These are phyloP conservation scores for Oreocharis arfaki DNA, from an alignment of 2,113 vertebrate species.

Conservation along the genomic window DNA sequence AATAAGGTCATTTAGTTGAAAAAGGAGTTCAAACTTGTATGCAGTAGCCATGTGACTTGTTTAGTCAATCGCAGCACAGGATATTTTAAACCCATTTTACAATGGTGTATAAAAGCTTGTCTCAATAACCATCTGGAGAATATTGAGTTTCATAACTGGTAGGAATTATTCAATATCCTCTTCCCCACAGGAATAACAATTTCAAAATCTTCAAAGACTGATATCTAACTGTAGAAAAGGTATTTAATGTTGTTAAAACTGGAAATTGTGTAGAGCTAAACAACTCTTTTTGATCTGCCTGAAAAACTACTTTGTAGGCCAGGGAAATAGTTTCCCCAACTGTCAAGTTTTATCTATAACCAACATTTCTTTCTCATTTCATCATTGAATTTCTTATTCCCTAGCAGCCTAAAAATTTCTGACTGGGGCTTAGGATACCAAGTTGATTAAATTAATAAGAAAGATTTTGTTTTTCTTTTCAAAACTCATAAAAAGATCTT, in stretches of 20 bases:
- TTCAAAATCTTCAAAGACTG: constrained; percentile 60
- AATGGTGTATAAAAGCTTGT: constrained; percentile 53
- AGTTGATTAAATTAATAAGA: constrained; percentile 7
- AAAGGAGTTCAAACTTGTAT: constrained; percentile 36
- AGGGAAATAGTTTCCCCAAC: constrained; percentile 23
- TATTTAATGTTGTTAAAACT: constrained; percentile 57
- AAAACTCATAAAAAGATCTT: neutral
- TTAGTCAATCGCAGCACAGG: constrained; percentile 57
- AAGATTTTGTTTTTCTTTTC: constrained; percentile 29
- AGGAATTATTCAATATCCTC: constrained; percentile 69
- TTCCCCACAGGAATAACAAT: constrained; percentile 54
- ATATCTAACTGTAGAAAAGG: constrained; percentile 44
- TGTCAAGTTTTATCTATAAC: constrained; percentile 30
- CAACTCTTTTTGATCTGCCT: constrained; percentile 48
- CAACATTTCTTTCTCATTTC: constrained; percentile 22
- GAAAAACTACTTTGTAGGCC: constrained; percentile 31
- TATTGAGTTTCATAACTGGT: constrained; percentile 68
- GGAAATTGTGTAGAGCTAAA: constrained; percentile 38
- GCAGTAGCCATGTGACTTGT: constrained; percentile 61
- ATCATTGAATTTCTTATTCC: constrained; percentile 14
- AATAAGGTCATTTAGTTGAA: constrained; percentile 53
- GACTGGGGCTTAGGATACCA: neutral
- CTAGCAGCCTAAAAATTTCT: neutral
- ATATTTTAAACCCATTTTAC: constrained; percentile 62
- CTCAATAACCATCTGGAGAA: constrained; percentile 66